Evolutionary conservation across 2,113 vertebrate genomes (phyloP), one percentile per base, ranked within the genome.

Genomic region (Lethenteron reissneri): DNA sequence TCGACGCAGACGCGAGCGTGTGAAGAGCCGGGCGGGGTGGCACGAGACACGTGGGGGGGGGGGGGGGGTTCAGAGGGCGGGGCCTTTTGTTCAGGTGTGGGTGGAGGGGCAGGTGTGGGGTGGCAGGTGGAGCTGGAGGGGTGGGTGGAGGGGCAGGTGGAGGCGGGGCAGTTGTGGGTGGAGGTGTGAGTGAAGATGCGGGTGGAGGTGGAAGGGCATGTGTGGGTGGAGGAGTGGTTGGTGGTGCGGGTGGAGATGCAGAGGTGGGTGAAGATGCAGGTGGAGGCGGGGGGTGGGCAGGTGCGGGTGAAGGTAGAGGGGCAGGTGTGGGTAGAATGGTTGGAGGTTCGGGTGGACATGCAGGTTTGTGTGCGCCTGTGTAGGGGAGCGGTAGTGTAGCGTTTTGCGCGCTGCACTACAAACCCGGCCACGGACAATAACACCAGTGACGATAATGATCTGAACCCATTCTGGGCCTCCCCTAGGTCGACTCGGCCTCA

Each of bases 1-100:
- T 80, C 79, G 70, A 74, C 74, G 74, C 77, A 76, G 74, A 76
- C 76, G 78, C 76, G 73, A 78, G 77, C 78, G 64, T 75, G 78
- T 76, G 80, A 76, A 64, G 73, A 75, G 75, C 71, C 69, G 17
- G 79, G 75, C 75, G 64, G 77, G 57, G 70, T 78, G 76, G 70
- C 78, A 69, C 15, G 62, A 19, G 62, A n/a, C 15, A 68, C 62
- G 15, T 15, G 62, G 62, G 15, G 7, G 62, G 4, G n/a, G n/a
- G 19, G 41, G 25, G 25, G 41, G 41, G 41, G 6, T 41, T 41
- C 41, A 41, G 62, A 19, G 62, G 62, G 62, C 5, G 62, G 19
- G 62, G 19, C 15, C 6, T 15, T 68, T 15, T n/a, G 15, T 19
- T 68, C 19, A 19, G 62, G 62, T n/a, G 4, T 15, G 7, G 62